Percentiles rank a stretch among this genome's conserved stretches.
Evolutionary conservation across 30 jellyfish, hydroid and myxozoan genomes (phyloP).

Genomic region (Turritopsis rubra): DNA sequence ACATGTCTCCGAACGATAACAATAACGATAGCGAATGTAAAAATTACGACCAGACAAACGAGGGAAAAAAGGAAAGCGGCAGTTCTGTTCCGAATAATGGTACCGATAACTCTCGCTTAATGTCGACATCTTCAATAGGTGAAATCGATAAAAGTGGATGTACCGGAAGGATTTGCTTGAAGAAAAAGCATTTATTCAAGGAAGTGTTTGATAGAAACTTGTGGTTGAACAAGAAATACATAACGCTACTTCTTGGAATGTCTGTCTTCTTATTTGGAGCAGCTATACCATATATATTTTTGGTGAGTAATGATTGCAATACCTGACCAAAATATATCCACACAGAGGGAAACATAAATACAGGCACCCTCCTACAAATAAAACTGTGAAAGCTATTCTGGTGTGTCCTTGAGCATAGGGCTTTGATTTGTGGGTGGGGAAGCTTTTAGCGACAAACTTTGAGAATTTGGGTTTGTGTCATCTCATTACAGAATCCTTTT

Average conservation of each 20-base stretch:
- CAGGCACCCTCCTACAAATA: too few species aligned
- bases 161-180: not conserved
- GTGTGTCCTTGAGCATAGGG: too few species aligned
- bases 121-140: not conserved
- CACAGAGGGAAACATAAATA: too few species aligned
- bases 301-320: slow-evolving; percentile 1
- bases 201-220: not conserved
- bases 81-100: not conserved
- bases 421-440: too few species aligned
- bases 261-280: slow-evolving; percentile 7
- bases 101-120: not conserved
- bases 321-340: too few species aligned
- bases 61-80: not conserved
- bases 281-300: slow-evolving; percentile 3
- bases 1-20: not conserved
- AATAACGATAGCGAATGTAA: not conserved
- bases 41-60: not conserved
- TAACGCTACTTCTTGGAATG: not conserved
- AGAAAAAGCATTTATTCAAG: not conserved
- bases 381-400: too few species aligned
- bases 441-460: too few species aligned
- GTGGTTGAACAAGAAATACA: slow-evolving; percentile 1
- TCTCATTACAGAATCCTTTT: too few species aligned
- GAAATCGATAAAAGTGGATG: not conserved
- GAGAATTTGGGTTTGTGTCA: too few species aligned